Conservation (phyloP, 2,797 vertebrate genomes). For the Natrix natrix region DNA sequence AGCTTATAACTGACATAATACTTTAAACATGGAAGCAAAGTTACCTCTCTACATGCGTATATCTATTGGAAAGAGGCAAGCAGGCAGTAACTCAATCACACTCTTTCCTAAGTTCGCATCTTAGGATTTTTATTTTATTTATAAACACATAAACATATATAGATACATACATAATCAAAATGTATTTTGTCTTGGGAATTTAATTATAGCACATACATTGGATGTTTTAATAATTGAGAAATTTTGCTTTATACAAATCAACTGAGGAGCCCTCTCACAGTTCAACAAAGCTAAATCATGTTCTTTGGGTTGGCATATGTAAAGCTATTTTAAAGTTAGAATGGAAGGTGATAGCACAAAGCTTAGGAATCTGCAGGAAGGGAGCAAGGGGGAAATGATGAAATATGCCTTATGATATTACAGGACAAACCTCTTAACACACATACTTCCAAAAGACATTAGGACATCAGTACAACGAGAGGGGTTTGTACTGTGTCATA, state of each 20-base stretch:
- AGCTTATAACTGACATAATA: neutral
- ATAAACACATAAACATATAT: neutral
- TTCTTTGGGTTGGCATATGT: neutral
- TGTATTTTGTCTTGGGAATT: neutral
- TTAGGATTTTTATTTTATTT: neutral
- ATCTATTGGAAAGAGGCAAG: neutral
- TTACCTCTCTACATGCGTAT: neutral
- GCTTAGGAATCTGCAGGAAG: neutral
- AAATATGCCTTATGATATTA: neutral
- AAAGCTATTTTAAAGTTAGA: neutral
- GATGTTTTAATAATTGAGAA: neutral
- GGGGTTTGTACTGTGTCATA: neutral
- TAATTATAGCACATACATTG: neutral
- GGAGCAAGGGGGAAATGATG: neutral
- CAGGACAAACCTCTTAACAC: neutral
- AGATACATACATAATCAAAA: neutral
- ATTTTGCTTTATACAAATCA: neutral
- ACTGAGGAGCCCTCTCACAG: neutral
- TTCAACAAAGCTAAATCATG: conserved; percentile 9
- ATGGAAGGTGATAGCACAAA: neutral
- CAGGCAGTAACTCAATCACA: neutral
- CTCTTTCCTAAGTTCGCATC: neutral
- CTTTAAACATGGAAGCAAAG: neutral
- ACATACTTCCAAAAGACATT: neutral
- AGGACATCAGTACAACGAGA: neutral